These are phyloP conservation scores for Acrocephalus arundinaceus DNA, from an alignment of 2,113 vertebrate species.

Conservation along the genomic window DNA sequence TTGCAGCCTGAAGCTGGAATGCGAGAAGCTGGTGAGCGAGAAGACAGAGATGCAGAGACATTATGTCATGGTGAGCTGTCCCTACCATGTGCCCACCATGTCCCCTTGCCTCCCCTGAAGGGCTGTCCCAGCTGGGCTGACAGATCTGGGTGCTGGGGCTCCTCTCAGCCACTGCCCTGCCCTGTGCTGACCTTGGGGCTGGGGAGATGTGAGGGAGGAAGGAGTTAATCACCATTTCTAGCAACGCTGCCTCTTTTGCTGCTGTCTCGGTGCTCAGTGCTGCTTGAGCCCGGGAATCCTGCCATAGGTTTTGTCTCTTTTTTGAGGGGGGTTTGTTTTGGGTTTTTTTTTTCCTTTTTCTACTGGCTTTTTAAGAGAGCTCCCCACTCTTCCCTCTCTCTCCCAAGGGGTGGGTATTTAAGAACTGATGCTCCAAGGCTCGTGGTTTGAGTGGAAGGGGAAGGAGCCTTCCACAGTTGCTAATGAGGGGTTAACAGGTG, in stretches of 20 bases:
- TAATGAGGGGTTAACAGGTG: neutral
- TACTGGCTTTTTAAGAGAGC: neutral
- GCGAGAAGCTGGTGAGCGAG: conserved; percentile 81
- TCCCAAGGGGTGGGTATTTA: neutral
- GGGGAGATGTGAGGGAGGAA: neutral
- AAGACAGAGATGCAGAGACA: conserved; percentile 84
- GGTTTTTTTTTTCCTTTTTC: neutral
- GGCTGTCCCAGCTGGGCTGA: neutral
- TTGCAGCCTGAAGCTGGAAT: conserved; percentile 80
- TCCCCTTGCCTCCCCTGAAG: neutral
- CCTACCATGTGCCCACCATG: neutral
- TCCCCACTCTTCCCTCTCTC: no score
- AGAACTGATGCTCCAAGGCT: neutral
- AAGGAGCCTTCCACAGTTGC: neutral
- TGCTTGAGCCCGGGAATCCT: neutral
- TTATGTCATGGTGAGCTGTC: conserved; percentile 79
- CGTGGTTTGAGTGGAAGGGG: neutral
- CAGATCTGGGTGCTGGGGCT: neutral
- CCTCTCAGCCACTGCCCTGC: neutral
- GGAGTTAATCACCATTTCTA: neutral
- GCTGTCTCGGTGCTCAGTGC: neutral
- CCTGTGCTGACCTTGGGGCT: neutral
- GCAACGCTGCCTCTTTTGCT: neutral
- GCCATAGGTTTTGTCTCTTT: neutral
- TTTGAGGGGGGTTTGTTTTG: neutral